Evolutionary conservation across 64 coral and sea anemone genomes (phyloP), one percentile per base, ranked within the genome.

Genomic region (Dendrophyllia cribrosa): DNA sequence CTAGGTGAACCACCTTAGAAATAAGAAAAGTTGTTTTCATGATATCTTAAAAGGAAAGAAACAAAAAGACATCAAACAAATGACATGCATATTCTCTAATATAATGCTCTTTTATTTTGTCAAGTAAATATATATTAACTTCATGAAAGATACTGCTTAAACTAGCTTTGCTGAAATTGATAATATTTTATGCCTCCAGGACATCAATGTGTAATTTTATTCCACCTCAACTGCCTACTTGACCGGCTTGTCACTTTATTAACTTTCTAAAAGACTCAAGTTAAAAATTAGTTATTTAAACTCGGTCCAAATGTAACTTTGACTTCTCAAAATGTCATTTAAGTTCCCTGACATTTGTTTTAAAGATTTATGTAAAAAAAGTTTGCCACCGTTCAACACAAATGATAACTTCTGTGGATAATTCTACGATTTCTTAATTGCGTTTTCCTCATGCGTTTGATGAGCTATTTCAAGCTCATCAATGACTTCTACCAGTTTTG

Each of bases 391-490:
- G 34, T 34, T 34, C 34, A 1, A 34, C 34, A 34, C 34, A 34
- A 34, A 34, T 1, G 0, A 2, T 34, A 34, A 34, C 34, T 34
- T 34, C 34, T n/a, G 34, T 34, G 34, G 34, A 34, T 85, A 81
- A 46, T 68, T 90, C 14, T 64, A 58, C 63, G 64, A 59, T 72
- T 77, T 76, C 16, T 21, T 14, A 19, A 58, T 73, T 47, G 59
- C 77, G 9, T 75, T 89, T 26, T 83, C 83, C 58, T 74, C 72
- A 48, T 85, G 62, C 9, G 74, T 49, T 43, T 82, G 70, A 24
- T 96, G 95, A 51, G 77, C 66, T 64, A 92, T 74, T 8, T 96
- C 84, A 6, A 96, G 51, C 6, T 86, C 77, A 65, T 96, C 74
- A 69, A 96, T 86, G 2, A 91, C 34, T 34, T 34, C 34, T 34